Base-by-base conservation (phyloP, 2,888 invertebrate species). In the Catonia carolina region DNA sequence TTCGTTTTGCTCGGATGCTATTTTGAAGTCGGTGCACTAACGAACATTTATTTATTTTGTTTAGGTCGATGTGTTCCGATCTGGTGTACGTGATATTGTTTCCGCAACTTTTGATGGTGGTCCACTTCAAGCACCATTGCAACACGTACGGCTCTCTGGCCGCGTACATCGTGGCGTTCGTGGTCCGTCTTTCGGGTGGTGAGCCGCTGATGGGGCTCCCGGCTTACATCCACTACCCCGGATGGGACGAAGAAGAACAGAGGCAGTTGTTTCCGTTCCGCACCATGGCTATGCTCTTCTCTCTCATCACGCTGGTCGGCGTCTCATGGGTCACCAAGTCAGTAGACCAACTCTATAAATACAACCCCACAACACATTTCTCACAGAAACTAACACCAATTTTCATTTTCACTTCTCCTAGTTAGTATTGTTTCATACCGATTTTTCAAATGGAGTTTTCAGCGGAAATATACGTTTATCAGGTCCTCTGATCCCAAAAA, bases 31-130 rank as follows among this genome's bases (percentile, higher is more conserved):
- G n/a, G n/a, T n/a, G n/a, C n/a, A n/a, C n/a, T n/a, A n/a, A n/a
- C n/a, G n/a, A n/a, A n/a, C n/a, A n/a, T n/a, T n/a, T n/a, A n/a
- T n/a, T n/a, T n/a, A n/a, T n/a, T n/a, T n/a, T 65, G 58, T 62
- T 0, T 73, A 89, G 89, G 88, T 96, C 94, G 62, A 89, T 99
- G 84, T 98, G 98, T 75, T 96, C 97, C 45, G 99, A 99, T 76
- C 79, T 99, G 71, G 97, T 99, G 64, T 99, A 97, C 79, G 96
- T 97, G 65, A 95, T 99, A 70, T 83, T 99, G 65, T 99, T 99
- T 75, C 98, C 99, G 0, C 99, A 96, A 75, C 83, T 99, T 18
- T 80, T 97, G 67, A 95, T 95, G 86, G 98, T 98, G 66, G 95
- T 99, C 18, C 96, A 98, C 76, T 90, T 95, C 76, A 88, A 90